Evolutionary conservation across 1,140 invertebrate genomes (phyloP), one percentile per base, ranked within the genome.

Genomic region (Pomacea maculata): DNA sequence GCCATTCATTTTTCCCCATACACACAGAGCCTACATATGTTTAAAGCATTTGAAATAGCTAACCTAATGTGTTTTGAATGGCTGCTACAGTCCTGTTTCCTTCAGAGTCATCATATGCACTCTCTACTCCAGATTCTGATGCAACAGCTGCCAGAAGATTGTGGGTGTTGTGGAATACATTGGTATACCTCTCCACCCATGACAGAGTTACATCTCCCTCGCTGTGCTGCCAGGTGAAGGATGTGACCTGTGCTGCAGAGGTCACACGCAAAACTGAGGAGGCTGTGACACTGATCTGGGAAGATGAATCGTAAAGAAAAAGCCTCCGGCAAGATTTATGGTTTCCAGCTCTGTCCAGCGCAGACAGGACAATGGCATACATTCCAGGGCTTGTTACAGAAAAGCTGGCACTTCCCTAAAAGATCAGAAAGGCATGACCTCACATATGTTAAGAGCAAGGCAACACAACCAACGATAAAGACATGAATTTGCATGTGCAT

Each of bases 291-390:
- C 72, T 73, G 15, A 85, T 79, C 7, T 52, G 61, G 1, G 85
- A 81, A 21, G 34, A 19, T 19, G 75, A 75, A 76, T 85, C 84
- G 65, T 78, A 84, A 19, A 85, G 63, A 34, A 86, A 68, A 8
- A 86, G 34, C 54, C 76, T 75, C 25, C 85, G 63, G 0, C 81
- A 80, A 34, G 77, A 81, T 81, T 81, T 84, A 17, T 64, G 17
- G 76, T 86, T 86, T n/a, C 82, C 81, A 52, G 84, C 85, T 14
- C 76, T 78, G 65, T 86, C 85, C 75, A 76, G 82, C 11, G 79
- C 84, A 14, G 81, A 78, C 17, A 86, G 63, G 10, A 84, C 61
- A 0, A 85, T 70, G 10, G 81, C 65, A 68, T 84, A 86, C 64
- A 85, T 78, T 21, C 82, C 84, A 25, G 82, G 75, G 12, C 67